These are phyloP conservation scores for Anthopleura xanthogrammica DNA, from an alignment of 92 coral and sea anemone species.

Conservation along the genomic window DNA sequence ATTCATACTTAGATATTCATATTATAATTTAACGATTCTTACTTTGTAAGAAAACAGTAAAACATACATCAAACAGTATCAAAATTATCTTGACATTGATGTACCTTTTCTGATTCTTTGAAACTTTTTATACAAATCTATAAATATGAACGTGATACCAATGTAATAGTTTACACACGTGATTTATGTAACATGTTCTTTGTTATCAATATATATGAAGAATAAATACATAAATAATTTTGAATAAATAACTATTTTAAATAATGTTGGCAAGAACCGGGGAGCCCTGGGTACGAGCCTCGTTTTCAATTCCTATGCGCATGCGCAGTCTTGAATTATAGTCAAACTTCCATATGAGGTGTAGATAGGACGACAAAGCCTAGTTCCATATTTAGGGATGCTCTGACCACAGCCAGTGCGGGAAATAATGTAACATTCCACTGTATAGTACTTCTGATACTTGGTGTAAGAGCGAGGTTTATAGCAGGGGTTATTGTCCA, in stretches of 20 bases:
- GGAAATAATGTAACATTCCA: constrained; percentile 7
- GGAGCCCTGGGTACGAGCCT: background rate
- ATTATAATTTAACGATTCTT: background rate
- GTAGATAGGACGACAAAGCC: constrained; percentile 10
- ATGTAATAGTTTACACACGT: background rate
- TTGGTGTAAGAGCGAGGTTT: background rate
- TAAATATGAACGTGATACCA: no score
- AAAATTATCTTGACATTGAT: background rate
- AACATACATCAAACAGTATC: background rate
- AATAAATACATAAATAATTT: background rate
- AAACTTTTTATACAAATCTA: no score
- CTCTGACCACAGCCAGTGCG: background rate
- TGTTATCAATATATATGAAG: background rate
- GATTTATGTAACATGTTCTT: background rate
- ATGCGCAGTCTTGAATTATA: constrained; percentile 16
- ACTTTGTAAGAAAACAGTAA: background rate
- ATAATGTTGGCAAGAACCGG: background rate
- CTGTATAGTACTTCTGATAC: background rate
- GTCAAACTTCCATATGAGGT: background rate
- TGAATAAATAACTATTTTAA: background rate
- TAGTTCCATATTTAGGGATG: background rate
- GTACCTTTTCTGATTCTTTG: background rate
- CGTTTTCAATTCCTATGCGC: constrained; percentile 10
- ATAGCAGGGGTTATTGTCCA: constrained; percentile 10
- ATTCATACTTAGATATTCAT: background rate